phyloP scores from a whole-genome alignment of 2,888 invertebrate species.

The Troilus luridus region DNA sequence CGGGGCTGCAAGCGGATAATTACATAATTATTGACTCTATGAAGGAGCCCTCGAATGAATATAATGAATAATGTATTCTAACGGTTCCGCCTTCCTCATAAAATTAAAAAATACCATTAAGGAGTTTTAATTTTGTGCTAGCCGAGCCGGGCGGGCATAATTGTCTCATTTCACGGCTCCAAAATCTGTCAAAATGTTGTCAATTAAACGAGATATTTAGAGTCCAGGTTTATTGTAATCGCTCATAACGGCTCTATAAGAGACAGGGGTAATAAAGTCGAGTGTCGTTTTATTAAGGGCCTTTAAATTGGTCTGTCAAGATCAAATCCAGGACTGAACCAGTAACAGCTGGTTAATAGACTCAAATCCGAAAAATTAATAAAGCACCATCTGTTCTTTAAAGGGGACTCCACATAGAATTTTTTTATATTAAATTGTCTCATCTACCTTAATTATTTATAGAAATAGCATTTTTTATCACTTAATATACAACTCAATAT shows the following conservation, averaged over 20 bases:
- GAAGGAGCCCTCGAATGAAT: conserved; percentile 52
- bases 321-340: background rate
- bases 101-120: conserved; percentile 64
- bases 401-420: too few species aligned
- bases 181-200: conserved; percentile 2
- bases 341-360: background rate
- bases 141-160: background rate
- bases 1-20: conserved; percentile 25
- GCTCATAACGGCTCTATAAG: background rate
- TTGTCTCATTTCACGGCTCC: conserved; percentile 43
- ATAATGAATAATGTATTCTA: conserved; percentile 62
- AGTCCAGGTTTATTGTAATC: background rate
- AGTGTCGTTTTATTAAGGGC: background rate
- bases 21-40: conserved; percentile 56
- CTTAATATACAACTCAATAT: too few species aligned
- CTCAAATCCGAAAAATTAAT: background rate
- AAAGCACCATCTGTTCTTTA: background rate
- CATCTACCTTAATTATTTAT: too few species aligned
- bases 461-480: too few species aligned
- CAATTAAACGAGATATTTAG: background rate
- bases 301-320: conserved; percentile 21
- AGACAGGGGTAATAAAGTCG: background rate
- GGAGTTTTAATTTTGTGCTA: conserved; percentile 61
- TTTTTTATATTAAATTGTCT: too few species aligned
- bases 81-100: conserved; percentile 61